Evolutionary conservation across 2,888 invertebrate species (phyloP), one percentile per base, ranked within the genome.

Genomic region (Archips xylosteana): DNA sequence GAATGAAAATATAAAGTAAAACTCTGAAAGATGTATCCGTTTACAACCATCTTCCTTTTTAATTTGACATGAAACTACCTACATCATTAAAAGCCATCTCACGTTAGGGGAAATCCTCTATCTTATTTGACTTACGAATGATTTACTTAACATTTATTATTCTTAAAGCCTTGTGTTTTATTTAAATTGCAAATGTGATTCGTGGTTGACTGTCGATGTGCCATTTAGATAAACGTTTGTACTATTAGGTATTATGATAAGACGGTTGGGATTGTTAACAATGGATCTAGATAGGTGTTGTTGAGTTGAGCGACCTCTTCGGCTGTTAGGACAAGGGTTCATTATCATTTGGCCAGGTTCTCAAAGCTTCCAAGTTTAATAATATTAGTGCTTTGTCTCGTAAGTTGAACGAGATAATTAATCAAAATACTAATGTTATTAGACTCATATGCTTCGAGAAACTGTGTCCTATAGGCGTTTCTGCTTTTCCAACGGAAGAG

Each of bases 161-260:
- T 68, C 42, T 39, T 47, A 36, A 32, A n/a, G 59, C 15, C 57
- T 45, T 47, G 9, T 65, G 42, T 54, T 39, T n/a, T 45, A 68
- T 72, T 57, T 63, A 47, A 36, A 57, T 68, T 23, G 47, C 57
- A 59, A 68, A 68, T 63, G 36, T 32, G 42, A 63, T 63, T 64
- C 34, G 67, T 59, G 70, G 36, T 51, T 23, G 42, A 62, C 54
- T 61, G 47, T 47, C 59, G 62, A 68, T 68, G 72, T 68, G 45
- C 67, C 54, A 54, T 47, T 72, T 72, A 32, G 67, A 72, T 72
- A 72, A 39, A 39, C 6, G 42, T 57, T 36, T 57, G 34, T 49
- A 61, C 47, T 67, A 66, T 62, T 45, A 45, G 45, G 36, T 63
- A 45, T 42, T 36, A 15, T 49, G 72, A 68, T 68, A 68, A 62